Evolutionary conservation across 2,113 vertebrate species (phyloP).

Genomic region (Mohoua ochrocephala): DNA sequence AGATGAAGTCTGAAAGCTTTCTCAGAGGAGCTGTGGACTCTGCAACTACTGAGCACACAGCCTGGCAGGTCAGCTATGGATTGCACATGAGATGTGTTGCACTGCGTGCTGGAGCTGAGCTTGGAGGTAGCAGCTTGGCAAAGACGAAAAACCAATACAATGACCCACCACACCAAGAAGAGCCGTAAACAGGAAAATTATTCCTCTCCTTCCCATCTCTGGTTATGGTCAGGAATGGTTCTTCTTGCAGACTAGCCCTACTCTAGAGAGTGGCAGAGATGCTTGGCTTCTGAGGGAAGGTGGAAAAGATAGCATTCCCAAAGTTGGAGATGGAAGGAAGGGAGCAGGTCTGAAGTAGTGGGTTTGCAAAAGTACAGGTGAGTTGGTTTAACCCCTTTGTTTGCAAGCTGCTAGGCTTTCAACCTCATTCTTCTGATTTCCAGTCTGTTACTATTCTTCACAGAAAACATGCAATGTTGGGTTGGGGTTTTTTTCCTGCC

Average conservation of each 20-base stretch:
- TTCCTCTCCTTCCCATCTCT: neutral
- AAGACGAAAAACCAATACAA: neutral
- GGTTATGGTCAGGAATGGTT: neutral
- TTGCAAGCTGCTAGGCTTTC: neutral
- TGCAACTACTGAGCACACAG: neutral
- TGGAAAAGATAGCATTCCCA: neutral
- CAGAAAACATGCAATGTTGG: neutral
- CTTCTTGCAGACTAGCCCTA: neutral
- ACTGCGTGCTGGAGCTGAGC: neutral
- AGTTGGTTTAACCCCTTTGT: neutral
- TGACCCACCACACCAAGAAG: neutral
- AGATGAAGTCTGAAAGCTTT: neutral
- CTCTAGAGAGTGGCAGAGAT: rapidly evolving
- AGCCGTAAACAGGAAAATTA: neutral
- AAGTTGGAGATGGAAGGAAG: neutral
- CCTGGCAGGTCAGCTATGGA: neutral
- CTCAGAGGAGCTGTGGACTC: neutral
- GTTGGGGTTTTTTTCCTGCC: neutral
- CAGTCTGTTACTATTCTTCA: neutral
- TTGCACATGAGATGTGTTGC: neutral
- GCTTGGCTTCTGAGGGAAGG: neutral
- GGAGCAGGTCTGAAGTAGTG: neutral
- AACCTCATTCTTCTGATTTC: neutral
- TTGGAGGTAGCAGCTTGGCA: neutral
- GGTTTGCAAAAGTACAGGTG: neutral